Evolutionary conservation across 2,888 invertebrate genomes (phyloP).

Genomic region (Eupithecia abbreviata): DNA sequence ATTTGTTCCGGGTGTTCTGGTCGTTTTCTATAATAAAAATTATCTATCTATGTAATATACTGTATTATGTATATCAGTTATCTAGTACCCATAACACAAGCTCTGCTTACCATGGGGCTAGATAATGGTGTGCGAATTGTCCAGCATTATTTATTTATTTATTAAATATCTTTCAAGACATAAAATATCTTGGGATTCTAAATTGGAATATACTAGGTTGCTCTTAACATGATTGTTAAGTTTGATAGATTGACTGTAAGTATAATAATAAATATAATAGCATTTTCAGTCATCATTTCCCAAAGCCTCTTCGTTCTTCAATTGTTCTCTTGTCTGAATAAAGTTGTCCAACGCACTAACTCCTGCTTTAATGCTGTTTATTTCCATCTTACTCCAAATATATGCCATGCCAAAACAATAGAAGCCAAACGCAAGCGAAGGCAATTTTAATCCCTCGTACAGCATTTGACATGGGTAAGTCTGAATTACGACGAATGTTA

Average conservation of each 20-base stretch:
- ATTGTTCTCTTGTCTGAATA: conserved; percentile 53
- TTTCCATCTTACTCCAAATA: conserved; percentile 92
- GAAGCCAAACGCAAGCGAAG: conserved; percentile 86
- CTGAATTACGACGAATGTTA: conserved; percentile 80
- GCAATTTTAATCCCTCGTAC: conserved; percentile 84
- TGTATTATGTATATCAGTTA: too few relatives aligned
- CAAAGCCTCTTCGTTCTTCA: conserved; percentile 37
- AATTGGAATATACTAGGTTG: not conserved
- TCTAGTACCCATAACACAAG: too few relatives aligned
- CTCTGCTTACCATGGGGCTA: too few relatives aligned
- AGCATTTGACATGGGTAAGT: conserved; percentile 76
- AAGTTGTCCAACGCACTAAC: conserved; percentile 87
- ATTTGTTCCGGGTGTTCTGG: too few relatives aligned
- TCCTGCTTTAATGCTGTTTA: conserved; percentile 90
- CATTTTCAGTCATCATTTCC: not conserved
- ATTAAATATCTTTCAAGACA: too few relatives aligned
- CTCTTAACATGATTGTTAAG: not conserved
- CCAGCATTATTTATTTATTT: too few relatives aligned
- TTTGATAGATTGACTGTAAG: not conserved
- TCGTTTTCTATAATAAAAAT: too few relatives aligned
- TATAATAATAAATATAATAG: not conserved
- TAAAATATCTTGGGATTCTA: too few relatives aligned
- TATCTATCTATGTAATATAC: too few relatives aligned
- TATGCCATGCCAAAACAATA: conserved; percentile 91
- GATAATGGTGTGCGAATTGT: too few relatives aligned